Percentiles rank a stretch among this genome's conserved stretches.
Conservation (phyloP, 2,888 invertebrate species). For the Tetranychus truncatus region DNA sequence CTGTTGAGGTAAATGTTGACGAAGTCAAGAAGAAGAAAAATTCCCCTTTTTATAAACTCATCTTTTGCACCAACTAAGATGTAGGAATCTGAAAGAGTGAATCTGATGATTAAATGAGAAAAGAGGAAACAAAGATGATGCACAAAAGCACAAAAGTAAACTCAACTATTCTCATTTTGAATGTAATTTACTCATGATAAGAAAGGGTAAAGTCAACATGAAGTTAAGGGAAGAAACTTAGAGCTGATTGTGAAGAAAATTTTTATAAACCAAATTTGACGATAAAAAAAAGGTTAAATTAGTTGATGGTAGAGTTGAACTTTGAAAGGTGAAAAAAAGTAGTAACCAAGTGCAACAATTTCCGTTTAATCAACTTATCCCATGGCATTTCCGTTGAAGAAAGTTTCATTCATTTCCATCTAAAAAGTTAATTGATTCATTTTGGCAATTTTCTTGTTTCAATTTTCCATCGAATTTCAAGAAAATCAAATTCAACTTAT, state of each 20-base stretch:
- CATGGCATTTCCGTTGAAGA: neutral
- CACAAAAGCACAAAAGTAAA: neutral
- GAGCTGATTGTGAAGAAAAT: neutral
- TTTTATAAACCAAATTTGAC: neutral
- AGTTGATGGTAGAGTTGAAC: neutral
- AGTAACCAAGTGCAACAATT: neutral
- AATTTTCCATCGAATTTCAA: no score
- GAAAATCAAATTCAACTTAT: no score
- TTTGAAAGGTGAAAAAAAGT: neutral
- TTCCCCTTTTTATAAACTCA: neutral
- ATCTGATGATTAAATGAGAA: neutral
- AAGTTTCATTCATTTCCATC: neutral
- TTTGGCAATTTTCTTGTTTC: no score
- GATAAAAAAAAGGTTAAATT: neutral
- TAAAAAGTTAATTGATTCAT: no score
- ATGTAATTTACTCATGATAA: neutral
- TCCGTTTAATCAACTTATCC: neutral
- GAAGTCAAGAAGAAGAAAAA: neutral
- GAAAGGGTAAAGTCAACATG: neutral
- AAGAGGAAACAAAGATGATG: neutral
- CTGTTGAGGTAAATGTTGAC: neutral
- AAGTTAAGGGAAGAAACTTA: neutral
- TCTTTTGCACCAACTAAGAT: neutral
- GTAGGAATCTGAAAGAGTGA: neutral
- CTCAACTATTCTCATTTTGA: neutral